These are phyloP conservation scores for Anguilla megastoma DNA, from an alignment of 2,797 vertebrate species.

Conservation along the genomic window DNA sequence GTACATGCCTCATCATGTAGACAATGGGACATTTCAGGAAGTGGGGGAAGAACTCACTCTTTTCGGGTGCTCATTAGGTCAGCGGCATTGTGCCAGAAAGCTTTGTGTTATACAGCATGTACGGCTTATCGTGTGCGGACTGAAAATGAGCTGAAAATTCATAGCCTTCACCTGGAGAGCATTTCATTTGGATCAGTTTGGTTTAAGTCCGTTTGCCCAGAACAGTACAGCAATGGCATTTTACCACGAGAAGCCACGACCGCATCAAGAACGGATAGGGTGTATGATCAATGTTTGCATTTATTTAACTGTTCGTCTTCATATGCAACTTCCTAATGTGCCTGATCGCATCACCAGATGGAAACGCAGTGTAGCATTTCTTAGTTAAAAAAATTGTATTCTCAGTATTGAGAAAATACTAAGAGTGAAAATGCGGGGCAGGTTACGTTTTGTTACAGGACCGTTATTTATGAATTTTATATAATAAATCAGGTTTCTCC, in stretches of 20 bases:
- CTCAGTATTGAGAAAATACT: not conserved
- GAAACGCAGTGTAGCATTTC: not conserved
- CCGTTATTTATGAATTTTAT: constrained; percentile 35
- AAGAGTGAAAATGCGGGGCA: not conserved
- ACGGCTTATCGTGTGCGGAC: not conserved
- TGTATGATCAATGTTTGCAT: constrained; percentile 6
- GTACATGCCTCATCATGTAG: not conserved
- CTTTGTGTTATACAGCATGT: not conserved
- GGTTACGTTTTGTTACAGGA: constrained; percentile 11
- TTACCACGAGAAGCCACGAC: not conserved
- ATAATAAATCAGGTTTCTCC: not conserved
- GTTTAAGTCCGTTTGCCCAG: not conserved
- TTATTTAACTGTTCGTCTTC: not conserved
- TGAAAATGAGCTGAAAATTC: not conserved
- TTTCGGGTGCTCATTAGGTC: not conserved
- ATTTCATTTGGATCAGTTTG: not conserved
- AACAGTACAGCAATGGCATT: not conserved
- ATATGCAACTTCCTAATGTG: not conserved
- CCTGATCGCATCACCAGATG: not conserved
- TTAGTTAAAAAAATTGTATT: not conserved
- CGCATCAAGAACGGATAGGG: not conserved
- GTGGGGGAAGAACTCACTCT: not conserved
- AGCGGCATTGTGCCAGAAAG: not conserved
- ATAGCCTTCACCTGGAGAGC: not conserved
- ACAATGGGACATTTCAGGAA: not conserved